These are phyloP conservation scores for Coturnix japonica DNA, from an alignment of 2,113 vertebrate genomes.

Conservation along the genomic window DNA sequence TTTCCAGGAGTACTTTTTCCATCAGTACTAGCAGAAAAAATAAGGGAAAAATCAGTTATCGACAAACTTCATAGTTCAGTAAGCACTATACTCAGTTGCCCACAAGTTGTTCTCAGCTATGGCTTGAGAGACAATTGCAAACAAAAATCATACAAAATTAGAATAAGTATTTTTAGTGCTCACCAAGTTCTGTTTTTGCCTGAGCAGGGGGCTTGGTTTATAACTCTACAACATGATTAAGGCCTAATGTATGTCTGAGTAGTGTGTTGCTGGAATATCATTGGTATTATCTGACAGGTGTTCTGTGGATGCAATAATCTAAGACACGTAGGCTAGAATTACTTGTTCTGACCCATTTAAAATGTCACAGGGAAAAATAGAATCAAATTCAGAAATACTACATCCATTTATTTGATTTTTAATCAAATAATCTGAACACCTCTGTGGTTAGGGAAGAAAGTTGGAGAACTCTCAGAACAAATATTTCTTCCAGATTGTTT, in stretches of 20 bases:
- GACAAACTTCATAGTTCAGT: not conserved
- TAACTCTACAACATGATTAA: not conserved
- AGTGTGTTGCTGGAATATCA: not conserved
- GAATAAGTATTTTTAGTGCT: not conserved
- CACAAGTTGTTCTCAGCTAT: not conserved
- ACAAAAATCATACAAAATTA: not conserved
- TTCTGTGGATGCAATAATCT: not conserved
- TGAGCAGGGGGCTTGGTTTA: not conserved
- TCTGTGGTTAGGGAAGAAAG: not conserved
- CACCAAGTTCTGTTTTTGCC: rapidly evolving
- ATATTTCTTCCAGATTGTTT: not conserved
- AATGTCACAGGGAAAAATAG: not conserved
- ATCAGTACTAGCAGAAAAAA: not conserved
- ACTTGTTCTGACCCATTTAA: not conserved
- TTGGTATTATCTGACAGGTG: not conserved
- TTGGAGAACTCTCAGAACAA: not conserved
- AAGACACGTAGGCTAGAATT: not conserved
- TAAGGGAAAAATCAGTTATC: not conserved
- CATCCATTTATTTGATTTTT: not conserved
- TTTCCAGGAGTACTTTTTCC: not conserved
- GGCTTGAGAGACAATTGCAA: not conserved
- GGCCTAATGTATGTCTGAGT: not conserved
- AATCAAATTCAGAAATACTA: not conserved
- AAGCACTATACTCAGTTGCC: not conserved
- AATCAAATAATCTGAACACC: not conserved